A percentile compares a stretch with the other conserved stretches of the same genome.
Evolutionary conservation across 1,140 invertebrate genomes (phyloP).

Genomic region (Drosophila albomicans): DNA sequence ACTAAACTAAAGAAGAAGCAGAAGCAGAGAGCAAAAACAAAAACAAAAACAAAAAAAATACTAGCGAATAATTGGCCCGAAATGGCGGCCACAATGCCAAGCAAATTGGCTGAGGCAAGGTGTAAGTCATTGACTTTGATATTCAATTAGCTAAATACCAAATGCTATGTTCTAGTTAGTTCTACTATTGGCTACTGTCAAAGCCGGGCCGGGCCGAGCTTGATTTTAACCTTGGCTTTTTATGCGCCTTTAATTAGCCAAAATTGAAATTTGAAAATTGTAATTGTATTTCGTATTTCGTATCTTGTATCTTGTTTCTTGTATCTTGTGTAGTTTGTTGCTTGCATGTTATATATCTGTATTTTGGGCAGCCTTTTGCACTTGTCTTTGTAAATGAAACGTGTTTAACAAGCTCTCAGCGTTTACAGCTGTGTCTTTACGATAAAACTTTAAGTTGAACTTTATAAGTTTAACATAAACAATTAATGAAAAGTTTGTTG

Average conservation of each 20-base stretch:
- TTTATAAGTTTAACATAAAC: slow-evolving; percentile 48
- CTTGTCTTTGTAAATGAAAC: slow-evolving; percentile 63
- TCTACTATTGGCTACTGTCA: slow-evolving; percentile 63
- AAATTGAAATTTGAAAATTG: slow-evolving; percentile 61
- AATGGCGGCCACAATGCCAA: slow-evolving; percentile 66
- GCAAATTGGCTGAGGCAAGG: slow-evolving; percentile 63
- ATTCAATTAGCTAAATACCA: slow-evolving; percentile 78
- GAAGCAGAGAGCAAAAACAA: background rate
- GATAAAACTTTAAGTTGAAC: slow-evolving; percentile 46
- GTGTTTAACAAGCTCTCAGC: slow-evolving; percentile 48
- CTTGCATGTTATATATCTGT: slow-evolving; percentile 16
- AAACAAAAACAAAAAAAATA: background rate
- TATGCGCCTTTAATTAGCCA: slow-evolving; percentile 79
- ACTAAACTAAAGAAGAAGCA: background rate
- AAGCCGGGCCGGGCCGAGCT: slow-evolving; percentile 50
- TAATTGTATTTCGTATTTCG: slow-evolving; percentile 7
- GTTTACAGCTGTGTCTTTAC: slow-evolving; percentile 40
- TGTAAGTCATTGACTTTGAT: slow-evolving; percentile 83
- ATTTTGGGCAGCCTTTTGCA: slow-evolving; percentile 23
- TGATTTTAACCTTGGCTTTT: slow-evolving; percentile 66
- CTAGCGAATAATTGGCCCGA: slow-evolving; percentile 72
- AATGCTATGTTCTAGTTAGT: slow-evolving; percentile 43
- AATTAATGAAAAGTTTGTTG: slow-evolving; percentile 73
- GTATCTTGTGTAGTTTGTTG: slow-evolving; percentile 7
- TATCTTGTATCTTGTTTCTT: slow-evolving; percentile 12